A percentile compares a stretch with the other conserved stretches of the same genome.
Evolutionary conservation across 2,797 vertebrate genomes (phyloP).

Genomic region (Alosa sapidissima): DNA sequence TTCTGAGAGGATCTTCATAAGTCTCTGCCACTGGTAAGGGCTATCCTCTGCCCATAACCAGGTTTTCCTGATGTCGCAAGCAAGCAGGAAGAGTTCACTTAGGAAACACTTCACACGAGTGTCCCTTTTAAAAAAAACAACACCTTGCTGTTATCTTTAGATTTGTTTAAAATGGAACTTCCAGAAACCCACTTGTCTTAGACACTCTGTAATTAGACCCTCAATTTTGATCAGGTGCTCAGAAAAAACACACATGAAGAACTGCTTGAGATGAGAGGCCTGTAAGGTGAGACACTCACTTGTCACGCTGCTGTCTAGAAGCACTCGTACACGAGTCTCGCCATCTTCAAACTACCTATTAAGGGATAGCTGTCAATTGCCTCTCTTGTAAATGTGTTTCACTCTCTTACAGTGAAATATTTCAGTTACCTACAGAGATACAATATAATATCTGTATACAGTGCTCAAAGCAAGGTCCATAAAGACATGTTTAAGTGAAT

Average conservation of each 20-base stretch:
- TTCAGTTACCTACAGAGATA: too few relatives aligned
- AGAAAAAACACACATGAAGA: conserved; percentile 26
- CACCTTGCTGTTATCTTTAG: not conserved
- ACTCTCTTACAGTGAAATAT: not conserved
- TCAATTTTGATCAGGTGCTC: conserved; percentile 32
- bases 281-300: conserved; percentile 31
- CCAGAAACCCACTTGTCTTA: not conserved
- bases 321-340: not conserved
- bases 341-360: not conserved
- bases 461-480: too few relatives aligned
- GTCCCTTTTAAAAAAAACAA: not conserved
- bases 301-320: conserved; percentile 25
- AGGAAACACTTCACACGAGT: not conserved
- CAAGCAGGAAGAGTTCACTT: not conserved
- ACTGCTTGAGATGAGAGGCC: conserved; percentile 35
- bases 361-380: not conserved
- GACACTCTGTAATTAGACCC: not conserved
- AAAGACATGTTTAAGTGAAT: too few relatives aligned
- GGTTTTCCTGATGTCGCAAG: not conserved
- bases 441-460: too few relatives aligned
- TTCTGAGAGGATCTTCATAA: not conserved
- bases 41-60: not conserved
- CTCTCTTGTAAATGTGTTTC: not conserved
- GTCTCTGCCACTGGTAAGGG: not conserved
- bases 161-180: not conserved